Evolutionary conservation across 2,113 vertebrate species (phyloP).

Genomic region (Percopsis transmontana): DNA sequence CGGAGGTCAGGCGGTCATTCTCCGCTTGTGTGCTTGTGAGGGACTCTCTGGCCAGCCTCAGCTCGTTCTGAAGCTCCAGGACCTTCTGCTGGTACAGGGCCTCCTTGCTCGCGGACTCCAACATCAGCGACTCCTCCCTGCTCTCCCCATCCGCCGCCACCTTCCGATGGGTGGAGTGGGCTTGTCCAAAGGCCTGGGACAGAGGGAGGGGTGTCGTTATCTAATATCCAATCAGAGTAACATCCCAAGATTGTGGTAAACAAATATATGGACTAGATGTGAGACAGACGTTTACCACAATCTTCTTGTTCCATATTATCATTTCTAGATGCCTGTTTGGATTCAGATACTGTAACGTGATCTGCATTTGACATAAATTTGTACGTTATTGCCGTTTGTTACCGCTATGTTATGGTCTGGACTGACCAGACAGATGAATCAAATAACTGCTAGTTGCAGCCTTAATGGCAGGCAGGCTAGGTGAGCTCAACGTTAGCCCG

Average conservation of each 20-base stretch:
- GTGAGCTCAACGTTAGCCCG: not conserved
- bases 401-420: no score
- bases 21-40: slow-evolving; percentile 88
- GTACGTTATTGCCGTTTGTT: no score
- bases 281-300: no score
- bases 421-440: no score
- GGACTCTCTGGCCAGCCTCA: slow-evolving; percentile 87
- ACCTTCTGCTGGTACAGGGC: slow-evolving; percentile 93
- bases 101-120: slow-evolving; percentile 97
- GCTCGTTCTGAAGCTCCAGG: slow-evolving; percentile 92
- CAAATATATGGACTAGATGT: no score
- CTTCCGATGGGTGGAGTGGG: slow-evolving; percentile 93
- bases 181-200: slow-evolving; percentile 94
- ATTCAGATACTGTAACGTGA: no score
- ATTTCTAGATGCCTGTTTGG: no score
- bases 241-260: no score
- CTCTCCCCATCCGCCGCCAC: slow-evolving; percentile 96
- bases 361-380: no score
- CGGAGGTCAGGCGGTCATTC: slow-evolving; percentile 87
- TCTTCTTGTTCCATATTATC: no score
- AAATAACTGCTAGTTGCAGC: no score
- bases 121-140: slow-evolving; percentile 94
- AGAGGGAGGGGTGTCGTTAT: slow-evolving; percentile 7
- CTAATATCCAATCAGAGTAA: no score
- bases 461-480: not conserved